Evolutionary conservation across 2,113 vertebrate species (phyloP), one percentile per base, ranked within the genome.

Genomic region (Oenanthe melanoleuca): DNA sequence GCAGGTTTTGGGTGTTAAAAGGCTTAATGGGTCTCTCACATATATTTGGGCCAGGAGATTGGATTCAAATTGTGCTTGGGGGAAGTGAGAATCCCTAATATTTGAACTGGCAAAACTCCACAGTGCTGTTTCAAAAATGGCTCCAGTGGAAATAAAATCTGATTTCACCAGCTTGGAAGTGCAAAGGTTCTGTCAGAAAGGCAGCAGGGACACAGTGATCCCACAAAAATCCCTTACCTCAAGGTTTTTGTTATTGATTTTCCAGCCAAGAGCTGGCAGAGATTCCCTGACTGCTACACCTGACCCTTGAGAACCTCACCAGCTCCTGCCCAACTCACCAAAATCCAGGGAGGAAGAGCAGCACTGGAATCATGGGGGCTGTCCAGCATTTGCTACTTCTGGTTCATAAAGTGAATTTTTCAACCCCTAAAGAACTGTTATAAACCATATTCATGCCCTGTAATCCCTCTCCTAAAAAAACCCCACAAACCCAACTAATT

Each of bases 1-100:
- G 91, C 95, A 81, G 93, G 3, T 61, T 95, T 61, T 16, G 97
- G 80, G 95, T 92, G 93, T 94, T 95, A 97, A 96, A 96, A 91
- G 87, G 52, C 73, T 92, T 89, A 88, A 94, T 79, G 89, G 91
- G 87, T 81, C 87, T 92, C 92, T 92, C 34, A 13, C 53, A 49
- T 5, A 28, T 52, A 59, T 80, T 78, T 79, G 87, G 84, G 91
- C 93, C 93, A 88, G 73, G 89, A 91, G 91, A 93, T 74, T 0
- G 6, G 80, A 52, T 72, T 77, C 65, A 83, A 89, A 84, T 17
- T n/a, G 78, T 37, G 72, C 95, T 86, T 81, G 57, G 50, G 92
- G 95, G 79, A 81, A 91, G 91, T 38, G 88, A 88, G 93, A 86
- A 86, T 56, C 57, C 75, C 67, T 29, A 79, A 81, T 61, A 88